Evolutionary conservation across 1,140 invertebrate species (phyloP).

Genomic region (Trypoxylus dichotomus): DNA sequence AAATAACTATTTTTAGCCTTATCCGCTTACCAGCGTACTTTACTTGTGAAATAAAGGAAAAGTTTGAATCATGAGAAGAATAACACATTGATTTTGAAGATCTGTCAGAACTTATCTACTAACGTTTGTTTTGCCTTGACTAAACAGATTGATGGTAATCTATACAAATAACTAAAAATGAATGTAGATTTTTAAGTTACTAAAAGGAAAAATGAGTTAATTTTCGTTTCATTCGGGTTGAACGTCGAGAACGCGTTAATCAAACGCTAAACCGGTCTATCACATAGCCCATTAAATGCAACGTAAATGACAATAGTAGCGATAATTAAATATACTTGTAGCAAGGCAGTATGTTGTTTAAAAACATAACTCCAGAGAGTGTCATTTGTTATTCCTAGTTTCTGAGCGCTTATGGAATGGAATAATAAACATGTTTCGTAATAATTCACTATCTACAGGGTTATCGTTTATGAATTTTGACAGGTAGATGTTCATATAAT

Average conservation of each 20-base stretch:
- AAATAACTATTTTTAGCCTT: constrained; percentile 13
- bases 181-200: not conserved
- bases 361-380: not conserved
- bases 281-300: not conserved
- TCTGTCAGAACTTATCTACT: not conserved
- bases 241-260: not conserved
- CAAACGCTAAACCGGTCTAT: not conserved
- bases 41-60: not conserved
- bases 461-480: not conserved
- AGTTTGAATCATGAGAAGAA: not conserved
- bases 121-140: not conserved
- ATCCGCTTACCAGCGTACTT: not conserved
- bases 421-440: not conserved
- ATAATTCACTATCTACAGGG: not conserved
- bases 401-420: not conserved
- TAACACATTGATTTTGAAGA: not conserved
- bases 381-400: not conserved
- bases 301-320: not conserved
- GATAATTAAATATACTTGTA: not conserved
- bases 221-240: not conserved
- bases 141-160: not conserved
- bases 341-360: not conserved
- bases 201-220: not conserved
- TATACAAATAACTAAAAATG: not conserved
- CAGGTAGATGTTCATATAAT: not conserved